Base-by-base conservation (phyloP, 2,888 invertebrate species). In the Sycophila texana region DNA sequence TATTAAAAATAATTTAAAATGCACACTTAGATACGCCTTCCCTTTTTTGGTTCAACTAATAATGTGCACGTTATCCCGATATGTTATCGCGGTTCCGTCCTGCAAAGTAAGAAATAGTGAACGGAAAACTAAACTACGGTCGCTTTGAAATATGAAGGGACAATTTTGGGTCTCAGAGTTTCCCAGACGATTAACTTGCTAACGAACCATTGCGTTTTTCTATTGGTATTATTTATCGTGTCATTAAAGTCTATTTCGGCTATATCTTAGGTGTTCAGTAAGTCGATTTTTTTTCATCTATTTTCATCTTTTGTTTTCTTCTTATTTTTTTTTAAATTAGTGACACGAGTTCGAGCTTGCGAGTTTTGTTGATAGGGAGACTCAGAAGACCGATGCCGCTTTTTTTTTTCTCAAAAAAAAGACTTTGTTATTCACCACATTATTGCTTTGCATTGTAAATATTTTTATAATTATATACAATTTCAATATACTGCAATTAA, bases 401-500 rank as follows among this genome's bases (percentile, higher is more conserved):
- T 30, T 65, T 74, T 79, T 66, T 39, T 39, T 39, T 39, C 39
- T 26, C 26, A 2, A 1, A 26, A 26, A 26, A 26, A 47, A 74
- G 65, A 63, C 58, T 74, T 65, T 10, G 22, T 60, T 39, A 39
- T 10, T 10, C 39, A 10, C 39, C 39, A n/a, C 20, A 20, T 18
- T 30, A 57, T 47, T 68, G 22, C 18, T 30, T 58, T 61, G 20
- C 60, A 63, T 63, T 79, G 78, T 79, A 79, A 79, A 79, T 79
- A 79, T 10, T 39, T 68, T 30, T 49, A 51, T 73, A 20, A 67
- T 30, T 72, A 14, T 57, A 26, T 61, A 74, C 57, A 55, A 74
- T 65, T 20, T 67, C 49, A 55, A 65, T 39, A 39, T 39, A 39
- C 10, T 39, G 39, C 39, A 39, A 39, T 10, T 39, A 39, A 10